Evolutionary conservation across 2,888 invertebrate species (phyloP).

Genomic region (Ptilodon capucinus): DNA sequence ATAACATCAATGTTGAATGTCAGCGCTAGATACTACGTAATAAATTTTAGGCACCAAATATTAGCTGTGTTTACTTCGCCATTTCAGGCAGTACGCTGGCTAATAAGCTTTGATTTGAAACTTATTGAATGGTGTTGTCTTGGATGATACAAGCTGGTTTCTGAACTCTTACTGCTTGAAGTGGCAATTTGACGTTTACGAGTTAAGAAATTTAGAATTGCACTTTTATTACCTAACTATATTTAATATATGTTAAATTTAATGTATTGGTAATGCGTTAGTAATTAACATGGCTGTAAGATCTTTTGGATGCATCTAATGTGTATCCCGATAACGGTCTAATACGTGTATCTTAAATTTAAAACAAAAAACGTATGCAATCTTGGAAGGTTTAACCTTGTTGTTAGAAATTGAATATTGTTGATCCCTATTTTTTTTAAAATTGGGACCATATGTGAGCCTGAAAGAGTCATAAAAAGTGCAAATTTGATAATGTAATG

Average conservation of each 20-base stretch:
- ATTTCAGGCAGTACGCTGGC: constrained; percentile 35
- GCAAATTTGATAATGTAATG: constrained; percentile 1
- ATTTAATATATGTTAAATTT: constrained; percentile 40
- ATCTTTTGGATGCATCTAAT: constrained; percentile 37
- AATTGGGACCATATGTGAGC: constrained; percentile 32
- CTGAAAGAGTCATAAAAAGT: constrained; percentile 6
- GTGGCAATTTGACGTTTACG: constrained; percentile 33
- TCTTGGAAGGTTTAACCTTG: constrained; percentile 15
- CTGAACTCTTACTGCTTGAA: constrained; percentile 32
- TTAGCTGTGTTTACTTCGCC: constrained; percentile 32
- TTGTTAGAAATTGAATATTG: constrained; percentile 11
- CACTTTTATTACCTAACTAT: constrained; percentile 41
- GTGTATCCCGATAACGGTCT: constrained; percentile 36
- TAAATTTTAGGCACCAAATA: constrained; percentile 49
- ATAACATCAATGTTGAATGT: constrained; percentile 49
- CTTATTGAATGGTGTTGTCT: background rate
- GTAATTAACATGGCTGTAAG: constrained; percentile 33
- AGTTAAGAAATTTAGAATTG: constrained; percentile 43
- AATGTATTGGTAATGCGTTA: constrained; percentile 30
- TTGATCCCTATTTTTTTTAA: constrained; percentile 24
- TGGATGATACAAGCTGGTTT: background rate
- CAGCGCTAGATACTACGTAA: constrained; percentile 43
- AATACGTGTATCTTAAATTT: constrained; percentile 34
- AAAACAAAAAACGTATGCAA: constrained; percentile 15
- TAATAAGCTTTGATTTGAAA: background rate